Base-by-base conservation (phyloP, 37 sponge, comb jelly and placozoan genomes). In the Halichondria panicea region DNA sequence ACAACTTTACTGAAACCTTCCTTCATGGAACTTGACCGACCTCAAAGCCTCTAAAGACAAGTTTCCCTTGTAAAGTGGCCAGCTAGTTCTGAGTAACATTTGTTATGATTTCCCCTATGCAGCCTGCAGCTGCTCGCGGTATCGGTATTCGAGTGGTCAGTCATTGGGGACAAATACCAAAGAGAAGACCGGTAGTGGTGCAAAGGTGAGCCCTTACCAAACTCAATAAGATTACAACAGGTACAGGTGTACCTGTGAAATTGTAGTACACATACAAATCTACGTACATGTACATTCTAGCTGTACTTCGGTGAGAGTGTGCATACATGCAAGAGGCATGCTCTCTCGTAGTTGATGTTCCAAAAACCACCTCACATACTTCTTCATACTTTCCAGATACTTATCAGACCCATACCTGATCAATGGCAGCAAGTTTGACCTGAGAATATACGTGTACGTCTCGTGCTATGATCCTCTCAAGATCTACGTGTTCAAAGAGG, bases 71-170 rank as follows among this genome's bases (percentile, higher is more conserved):
- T 15, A 48, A 15, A 18, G 9, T 9, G 7, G 30, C 63, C 7
- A 5, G 34, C 32, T 57, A 40, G n/a, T 55, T 78, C 19, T n/a
- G n/a, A n/a, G 25, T 5, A 33, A 43, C 27, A 5, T 59, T 9
- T 72, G 24, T 22, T 44, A 52, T 70, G 18, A 40, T 74, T 55
- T 46, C 41, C 54, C 32, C 45, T 13, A 19, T 85, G 33, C 45
- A 96, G 96, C 96, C 93, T 72, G 98, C 98, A 28, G 77, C 95
- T 25, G 98, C 98, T n/a, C 57, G 95, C 44, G 98, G 98, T 48
- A 97, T 94, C 60, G 98, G 98, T 5, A 82, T 97, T 28, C 68
- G 78, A 59, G 79, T 97, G 33, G 67, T 89, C 1, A 71, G 89
- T 80, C 86, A 84, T 58, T 91, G 92, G 90, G 65, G 33, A 24